phyloP scores from a whole-genome alignment of 2,113 vertebrate genomes.

The Camelus bactrianus region DNA sequence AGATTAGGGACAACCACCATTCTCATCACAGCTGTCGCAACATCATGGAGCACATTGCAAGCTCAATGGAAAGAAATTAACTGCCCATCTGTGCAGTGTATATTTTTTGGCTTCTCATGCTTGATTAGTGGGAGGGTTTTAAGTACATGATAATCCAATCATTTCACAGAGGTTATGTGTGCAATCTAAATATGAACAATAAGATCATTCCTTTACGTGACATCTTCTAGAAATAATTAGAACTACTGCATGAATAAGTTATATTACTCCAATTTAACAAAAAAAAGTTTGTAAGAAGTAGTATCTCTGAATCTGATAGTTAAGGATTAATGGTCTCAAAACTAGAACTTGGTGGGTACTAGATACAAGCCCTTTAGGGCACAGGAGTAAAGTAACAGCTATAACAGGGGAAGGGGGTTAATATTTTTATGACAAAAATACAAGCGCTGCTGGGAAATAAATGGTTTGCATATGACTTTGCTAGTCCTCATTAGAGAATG shows the following conservation, averaged over 20 bases:
- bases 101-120: constrained; percentile 70
- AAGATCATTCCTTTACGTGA: not conserved
- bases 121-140: constrained; percentile 75
- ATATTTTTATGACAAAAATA: not conserved
- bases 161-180: constrained; percentile 58
- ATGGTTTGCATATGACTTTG: not conserved
- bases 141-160: constrained; percentile 57
- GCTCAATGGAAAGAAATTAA: constrained; percentile 80
- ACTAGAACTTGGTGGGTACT: not conserved
- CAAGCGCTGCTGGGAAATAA: not conserved
- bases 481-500: not conserved
- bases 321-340: not conserved
- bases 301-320: not conserved
- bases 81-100: constrained; percentile 77
- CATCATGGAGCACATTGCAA: constrained; percentile 74
- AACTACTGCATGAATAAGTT: not conserved
- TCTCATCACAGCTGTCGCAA: constrained; percentile 81
- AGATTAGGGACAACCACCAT: constrained; percentile 75
- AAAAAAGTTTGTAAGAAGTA: not conserved
- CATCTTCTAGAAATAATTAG: not conserved
- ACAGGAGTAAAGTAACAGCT: not conserved
- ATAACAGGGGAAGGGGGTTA: not conserved
- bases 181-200: constrained; percentile 55
- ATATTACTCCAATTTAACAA: not conserved
- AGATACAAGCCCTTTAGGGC: not conserved